These are phyloP conservation scores for Ibidorhyncha struthersii DNA, from an alignment of 2,113 vertebrate genomes.

Conservation along the genomic window DNA sequence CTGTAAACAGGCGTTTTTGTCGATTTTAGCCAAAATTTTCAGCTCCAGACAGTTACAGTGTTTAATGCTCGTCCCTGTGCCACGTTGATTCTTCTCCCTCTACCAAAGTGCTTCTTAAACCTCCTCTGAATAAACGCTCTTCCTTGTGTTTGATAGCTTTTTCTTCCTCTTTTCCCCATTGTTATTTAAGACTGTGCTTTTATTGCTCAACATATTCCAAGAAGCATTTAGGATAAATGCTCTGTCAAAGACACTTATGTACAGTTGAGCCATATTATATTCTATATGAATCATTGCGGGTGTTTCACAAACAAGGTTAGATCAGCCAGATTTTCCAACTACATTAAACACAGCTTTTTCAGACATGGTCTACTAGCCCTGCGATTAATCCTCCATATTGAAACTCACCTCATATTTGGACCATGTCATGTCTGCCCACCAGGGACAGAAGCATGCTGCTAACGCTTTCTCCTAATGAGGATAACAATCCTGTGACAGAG, in stretches of 20 bases:
- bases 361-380: conserved; percentile 1
- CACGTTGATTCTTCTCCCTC: not conserved
- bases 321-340: conserved; percentile 50
- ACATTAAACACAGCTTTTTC: conserved; percentile 23
- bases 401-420: conserved; percentile 25
- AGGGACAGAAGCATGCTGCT: conserved; percentile 38
- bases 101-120: conserved; percentile 26
- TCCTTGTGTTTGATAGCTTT: not conserved
- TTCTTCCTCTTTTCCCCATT: not conserved
- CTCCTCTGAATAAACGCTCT: not conserved
- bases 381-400: not conserved
- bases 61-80: not conserved
- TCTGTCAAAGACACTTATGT: conserved; percentile 50
- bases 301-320: conserved; percentile 36
- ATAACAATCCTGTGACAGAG: not conserved
- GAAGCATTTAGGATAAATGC: conserved; percentile 46
- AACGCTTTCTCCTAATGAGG: conserved; percentile 23
- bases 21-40: not conserved
- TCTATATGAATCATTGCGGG: not conserved
- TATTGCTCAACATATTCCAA: conserved; percentile 45
- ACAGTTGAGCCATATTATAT: conserved; percentile 19
- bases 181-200: conserved; percentile 39
- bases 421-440: not conserved
- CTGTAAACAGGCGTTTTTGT: not conserved
- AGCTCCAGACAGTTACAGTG: not conserved